These are phyloP conservation scores for Solen grandis DNA, from an alignment of 1,140 invertebrate genomes.

Conservation along the genomic window DNA sequence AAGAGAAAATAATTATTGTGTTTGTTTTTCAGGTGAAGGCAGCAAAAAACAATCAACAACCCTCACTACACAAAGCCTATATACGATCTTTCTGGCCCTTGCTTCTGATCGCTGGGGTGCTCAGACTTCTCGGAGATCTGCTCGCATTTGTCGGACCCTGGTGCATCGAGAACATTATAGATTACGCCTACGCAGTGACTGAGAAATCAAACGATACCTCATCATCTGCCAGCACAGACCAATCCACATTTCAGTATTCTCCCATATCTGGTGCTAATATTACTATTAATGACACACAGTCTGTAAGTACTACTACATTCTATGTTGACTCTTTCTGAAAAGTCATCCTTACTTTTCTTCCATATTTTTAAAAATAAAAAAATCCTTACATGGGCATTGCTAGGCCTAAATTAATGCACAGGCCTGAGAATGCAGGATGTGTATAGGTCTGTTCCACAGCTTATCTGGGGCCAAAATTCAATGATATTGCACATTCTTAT, in stretches of 20 bases:
- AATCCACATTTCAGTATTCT: background rate
- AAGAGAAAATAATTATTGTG: no score
- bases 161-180: conserved; percentile 87
- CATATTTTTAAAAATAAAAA: no score
- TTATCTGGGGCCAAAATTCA: no score
- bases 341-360: no score
- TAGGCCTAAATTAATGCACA: no score
- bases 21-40: conserved; percentile 64
- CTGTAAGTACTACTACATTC: no score
- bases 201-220: background rate
- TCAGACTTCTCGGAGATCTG: conserved; percentile 90
- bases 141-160: conserved; percentile 89
- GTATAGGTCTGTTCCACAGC: no score
- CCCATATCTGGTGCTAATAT: background rate
- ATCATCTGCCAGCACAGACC: background rate
- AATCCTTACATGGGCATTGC: no score
- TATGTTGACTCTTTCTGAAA: no score
- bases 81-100: conserved; percentile 90
- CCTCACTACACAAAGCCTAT: conserved; percentile 80
- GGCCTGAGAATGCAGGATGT: no score
- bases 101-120: conserved; percentile 89
- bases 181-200: conserved; percentile 82
- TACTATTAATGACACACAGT: conserved; percentile 1
- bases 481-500: no score
- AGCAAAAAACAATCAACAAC: conserved; percentile 53